Base-by-base conservation (phyloP, 2,888 invertebrate species). In the Lysandra bellargus region DNA sequence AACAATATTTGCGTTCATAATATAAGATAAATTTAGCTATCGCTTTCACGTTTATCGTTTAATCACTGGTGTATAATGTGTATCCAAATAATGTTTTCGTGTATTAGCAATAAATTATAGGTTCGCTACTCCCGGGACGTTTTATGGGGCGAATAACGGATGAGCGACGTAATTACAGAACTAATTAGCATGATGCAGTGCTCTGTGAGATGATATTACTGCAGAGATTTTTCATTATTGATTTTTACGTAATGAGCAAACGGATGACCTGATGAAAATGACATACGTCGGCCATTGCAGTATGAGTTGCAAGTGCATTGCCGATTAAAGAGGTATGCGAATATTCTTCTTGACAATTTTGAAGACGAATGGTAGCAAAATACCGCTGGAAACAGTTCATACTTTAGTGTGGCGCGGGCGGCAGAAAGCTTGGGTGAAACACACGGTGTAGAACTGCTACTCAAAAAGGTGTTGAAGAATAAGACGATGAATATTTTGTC, bases 81-180 rank as follows among this genome's bases (percentile, higher is more conserved):
- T 69, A 69, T 4, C 33, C 69, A 69, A 69, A 69, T 69, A 69
- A 69, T 69, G 69, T 69, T 69, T 49, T 75, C 9, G 23, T 75
- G 75, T 75, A 75, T 75, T 74, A 75, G 49, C 14, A 75, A 75
- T 75, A 75, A 75, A 75, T 75, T 75, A 53, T 44, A 23, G 53
- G 14, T 53, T 75, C 75, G 49, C 44, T 75, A 74, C 40, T 44
- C 40, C 12, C 53, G 74, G 74, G 74, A 74, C 44, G 4, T 75
- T 75, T 75, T 75, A 75, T 49, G 74, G 44, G 74, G 40, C 40
- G 40, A 12, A 49, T 75, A 75, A 49, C 30, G 30, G 75, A 49
- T 49, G 75, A 14, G 23, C 44, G 49, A 75, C 49, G 75, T 75
- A 14, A 44, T 49, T 75, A 75, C 75, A 49, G 75, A 49, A 49